Percentiles rank a stretch among this genome's conserved stretches.
These are phyloP conservation scores for Abrostola triplasia DNA, from an alignment of 2,888 invertebrate genomes.

Conservation along the genomic window DNA sequence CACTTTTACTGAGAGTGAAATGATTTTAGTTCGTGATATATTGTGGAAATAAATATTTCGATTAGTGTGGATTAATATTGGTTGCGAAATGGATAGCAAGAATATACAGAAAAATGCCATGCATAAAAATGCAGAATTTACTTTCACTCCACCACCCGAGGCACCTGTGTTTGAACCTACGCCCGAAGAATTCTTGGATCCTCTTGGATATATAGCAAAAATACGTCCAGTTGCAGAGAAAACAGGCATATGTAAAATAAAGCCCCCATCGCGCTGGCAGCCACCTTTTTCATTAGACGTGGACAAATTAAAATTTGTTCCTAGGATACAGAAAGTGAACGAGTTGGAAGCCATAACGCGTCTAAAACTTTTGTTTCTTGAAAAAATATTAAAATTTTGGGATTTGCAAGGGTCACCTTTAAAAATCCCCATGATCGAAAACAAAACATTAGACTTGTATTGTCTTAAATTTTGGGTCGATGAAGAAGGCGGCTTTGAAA, in stretches of 20 bases:
- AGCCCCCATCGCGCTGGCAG: conserved; percentile 92
- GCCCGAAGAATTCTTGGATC: conserved; percentile 92
- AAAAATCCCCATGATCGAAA: conserved; percentile 91
- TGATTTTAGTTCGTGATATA: conserved; percentile 53
- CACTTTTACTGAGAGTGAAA: conserved; percentile 64
- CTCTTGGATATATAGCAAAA: conserved; percentile 92
- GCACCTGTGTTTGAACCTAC: conserved; percentile 92
- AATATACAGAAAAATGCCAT: conserved; percentile 87
- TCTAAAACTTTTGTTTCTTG: conserved; percentile 92
- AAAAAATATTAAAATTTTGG: conserved; percentile 93
- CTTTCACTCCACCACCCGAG: conserved; percentile 88
- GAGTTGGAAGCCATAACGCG: conserved; percentile 91
- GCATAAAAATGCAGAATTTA: conserved; percentile 85
- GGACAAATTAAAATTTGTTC: conserved; percentile 88
- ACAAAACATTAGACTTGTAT: conserved; percentile 91
- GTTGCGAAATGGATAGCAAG: conserved; percentile 78
- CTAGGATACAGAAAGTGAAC: conserved; percentile 86
- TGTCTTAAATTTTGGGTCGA: conserved; percentile 89
- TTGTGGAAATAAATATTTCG: conserved; percentile 40
- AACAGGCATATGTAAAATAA: conserved; percentile 93
- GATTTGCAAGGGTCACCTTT: conserved; percentile 90
- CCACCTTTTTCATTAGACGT: conserved; percentile 94
- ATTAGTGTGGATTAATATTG: conserved; percentile 25
- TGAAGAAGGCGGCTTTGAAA: conserved; percentile 89
- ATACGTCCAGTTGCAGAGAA: conserved; percentile 92